These are phyloP conservation scores for Spialia ferax DNA, from an alignment of 2,888 invertebrate species.

Conservation along the genomic window DNA sequence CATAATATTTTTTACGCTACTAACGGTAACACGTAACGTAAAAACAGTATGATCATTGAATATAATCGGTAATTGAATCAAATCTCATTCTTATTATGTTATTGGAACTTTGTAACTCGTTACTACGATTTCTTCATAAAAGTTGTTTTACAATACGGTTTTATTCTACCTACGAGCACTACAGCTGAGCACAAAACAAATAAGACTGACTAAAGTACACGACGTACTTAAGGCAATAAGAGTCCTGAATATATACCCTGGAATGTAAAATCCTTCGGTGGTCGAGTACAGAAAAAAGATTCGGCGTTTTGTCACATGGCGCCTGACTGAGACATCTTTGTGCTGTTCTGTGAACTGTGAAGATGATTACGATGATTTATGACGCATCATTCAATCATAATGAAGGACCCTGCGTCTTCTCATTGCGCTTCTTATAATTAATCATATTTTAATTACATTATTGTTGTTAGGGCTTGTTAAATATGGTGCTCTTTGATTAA, in stretches of 20 bases:
- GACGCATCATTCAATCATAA: not conserved
- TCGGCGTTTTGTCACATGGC: not conserved
- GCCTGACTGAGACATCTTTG: not conserved
- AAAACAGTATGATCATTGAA: too few relatives aligned
- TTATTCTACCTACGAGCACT: too few relatives aligned
- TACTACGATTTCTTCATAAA: too few relatives aligned
- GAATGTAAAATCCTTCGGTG: not conserved
- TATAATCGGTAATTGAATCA: too few relatives aligned
- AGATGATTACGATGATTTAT: not conserved
- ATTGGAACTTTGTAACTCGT: too few relatives aligned
- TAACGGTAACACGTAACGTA: too few relatives aligned
- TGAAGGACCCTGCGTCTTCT: not conserved
- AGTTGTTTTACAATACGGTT: too few relatives aligned
- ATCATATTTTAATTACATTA: not conserved
- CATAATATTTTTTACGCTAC: too few relatives aligned
- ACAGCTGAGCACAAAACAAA: too few relatives aligned
- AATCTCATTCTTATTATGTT: too few relatives aligned
- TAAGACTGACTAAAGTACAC: too few relatives aligned
- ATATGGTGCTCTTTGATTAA: not conserved
- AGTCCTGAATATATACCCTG: not conserved
- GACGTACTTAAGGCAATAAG: too few relatives aligned
- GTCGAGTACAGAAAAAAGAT: not conserved
- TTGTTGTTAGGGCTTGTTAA: conserved; percentile 1
- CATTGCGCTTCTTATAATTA: not conserved
- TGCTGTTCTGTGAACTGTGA: not conserved